phyloP scores from a whole-genome alignment of 2,113 vertebrate genomes.

The Numida meleagris region DNA sequence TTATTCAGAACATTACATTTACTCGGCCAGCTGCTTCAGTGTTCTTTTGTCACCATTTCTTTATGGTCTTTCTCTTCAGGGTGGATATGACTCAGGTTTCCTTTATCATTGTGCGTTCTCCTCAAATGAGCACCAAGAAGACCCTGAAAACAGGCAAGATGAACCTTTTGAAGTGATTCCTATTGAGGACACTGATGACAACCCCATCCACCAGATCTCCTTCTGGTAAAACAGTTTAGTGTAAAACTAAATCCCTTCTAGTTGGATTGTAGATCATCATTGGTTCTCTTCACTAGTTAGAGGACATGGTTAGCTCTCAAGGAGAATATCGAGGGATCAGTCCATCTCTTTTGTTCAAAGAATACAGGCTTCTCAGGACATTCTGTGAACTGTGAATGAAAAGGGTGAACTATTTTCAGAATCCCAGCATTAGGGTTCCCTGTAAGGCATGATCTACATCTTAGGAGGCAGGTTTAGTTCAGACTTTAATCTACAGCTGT shows the following conservation, averaged over 20 bases:
- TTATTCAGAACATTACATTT: background rate
- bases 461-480: background rate
- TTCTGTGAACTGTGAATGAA: background rate
- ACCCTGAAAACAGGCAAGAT: constrained; percentile 75
- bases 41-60: background rate
- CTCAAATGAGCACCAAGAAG: constrained; percentile 42
- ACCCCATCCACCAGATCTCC: constrained; percentile 81
- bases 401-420: background rate
- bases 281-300: background rate
- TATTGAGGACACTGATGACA: constrained; percentile 76
- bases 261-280: background rate
- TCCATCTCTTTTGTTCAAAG: background rate
- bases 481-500: background rate
- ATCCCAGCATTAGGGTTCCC: background rate
- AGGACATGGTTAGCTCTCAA: background rate
- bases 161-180: constrained; percentile 85
- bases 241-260: background rate
- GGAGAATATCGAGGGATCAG: background rate
- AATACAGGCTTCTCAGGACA: background rate
- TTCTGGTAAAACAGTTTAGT: constrained; percentile 84
- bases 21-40: background rate
- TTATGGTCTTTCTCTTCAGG: constrained; percentile 73
- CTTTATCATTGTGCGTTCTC: constrained; percentile 92
- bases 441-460: background rate
- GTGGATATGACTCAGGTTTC: constrained; percentile 89